Base-by-base conservation (phyloP, 2,113 vertebrate species). In the Cebus imitator region DNA sequence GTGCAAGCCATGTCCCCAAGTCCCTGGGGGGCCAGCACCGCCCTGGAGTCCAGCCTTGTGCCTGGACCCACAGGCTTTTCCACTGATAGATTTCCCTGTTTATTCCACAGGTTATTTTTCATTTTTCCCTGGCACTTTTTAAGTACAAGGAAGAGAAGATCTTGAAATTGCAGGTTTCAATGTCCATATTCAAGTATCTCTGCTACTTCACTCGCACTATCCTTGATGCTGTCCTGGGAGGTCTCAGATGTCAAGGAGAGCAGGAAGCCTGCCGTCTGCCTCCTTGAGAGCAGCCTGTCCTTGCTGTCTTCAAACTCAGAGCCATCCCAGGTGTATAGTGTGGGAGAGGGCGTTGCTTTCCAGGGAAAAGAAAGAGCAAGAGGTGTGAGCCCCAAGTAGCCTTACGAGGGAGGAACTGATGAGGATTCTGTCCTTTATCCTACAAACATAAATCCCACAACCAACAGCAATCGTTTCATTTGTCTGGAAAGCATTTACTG, bases 91-190 rank as follows among this genome's bases (percentile, higher is more conserved):
- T 40, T 2, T 79, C 20, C 82, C 2, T 91, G 73, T 23, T 83
- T 75, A 11, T 6, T 55, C 73, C 45, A 2, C 98, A 99, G 99
- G 99, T 99, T 79, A 99, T 99, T 90, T 99, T 99, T 98, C 99
- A 99, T 48, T 99, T 99, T 55, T 98, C 43, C 43, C 43, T 99
- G 75, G 99, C 99, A 40, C 37, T 99, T 88, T 99, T 99, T 96
- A 99, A 99, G 91, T 99, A 99, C 98, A 99, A 99, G 98, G 99
- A 99, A 95, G 99, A 99, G 45, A 99, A 99, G 95, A 99, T 99
- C 98, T 96, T 99, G 72, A 99, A 99, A 91, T 82, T 99, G 82
- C 99, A 99, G 57, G 99, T 99, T 88, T 98, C 99, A 0, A 99
- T 99, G 94, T 98, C 99, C 95, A 99, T 99, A 96, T 99, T 99